Conservation (phyloP, 2,888 invertebrate species). For the Noctua janthina region DNA sequence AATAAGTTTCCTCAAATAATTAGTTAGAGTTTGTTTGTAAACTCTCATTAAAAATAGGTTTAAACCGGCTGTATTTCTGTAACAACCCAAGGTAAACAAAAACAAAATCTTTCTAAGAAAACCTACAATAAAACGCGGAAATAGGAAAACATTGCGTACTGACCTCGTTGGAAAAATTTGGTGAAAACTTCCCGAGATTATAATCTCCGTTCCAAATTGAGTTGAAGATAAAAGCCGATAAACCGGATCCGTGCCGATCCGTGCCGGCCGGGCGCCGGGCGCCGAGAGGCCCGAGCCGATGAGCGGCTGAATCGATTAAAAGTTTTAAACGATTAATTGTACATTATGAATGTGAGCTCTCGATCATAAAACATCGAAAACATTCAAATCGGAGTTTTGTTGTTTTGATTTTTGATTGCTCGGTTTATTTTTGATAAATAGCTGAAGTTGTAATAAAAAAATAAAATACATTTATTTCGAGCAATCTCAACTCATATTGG, state of each 20-base stretch:
- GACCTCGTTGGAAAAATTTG: conserved; percentile 20
- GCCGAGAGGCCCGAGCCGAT: conserved; percentile 20
- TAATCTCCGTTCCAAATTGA: conserved; percentile 63
- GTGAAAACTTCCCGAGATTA: conserved; percentile 55
- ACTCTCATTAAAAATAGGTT: not conserved
- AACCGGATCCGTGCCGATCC: conserved; percentile 36
- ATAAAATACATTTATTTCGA: too few species aligned
- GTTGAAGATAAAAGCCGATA: conserved; percentile 49
- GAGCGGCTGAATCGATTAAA: conserved; percentile 66
- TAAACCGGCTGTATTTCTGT: not conserved
- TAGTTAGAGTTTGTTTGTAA: conserved; percentile 1
- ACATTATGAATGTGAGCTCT: conserved; percentile 16
- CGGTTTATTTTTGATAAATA: not conserved
- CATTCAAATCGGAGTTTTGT: conserved; percentile 5
- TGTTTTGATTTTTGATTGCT: not conserved
- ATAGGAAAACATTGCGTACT: conserved; percentile 12
- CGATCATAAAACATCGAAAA: conserved; percentile 47
- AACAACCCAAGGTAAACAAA: conserved; percentile 11
- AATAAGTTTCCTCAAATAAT: not conserved
- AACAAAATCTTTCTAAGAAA: conserved; percentile 1
- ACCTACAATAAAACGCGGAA: conserved; percentile 18
- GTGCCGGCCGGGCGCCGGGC: conserved; percentile 1
- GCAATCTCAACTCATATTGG: too few species aligned
- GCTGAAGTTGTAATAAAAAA: too few species aligned
- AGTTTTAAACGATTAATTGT: conserved; percentile 60